phyloP scores from a whole-genome alignment of 2,888 invertebrate species.

The Dasysyrphus tricinctus region DNA sequence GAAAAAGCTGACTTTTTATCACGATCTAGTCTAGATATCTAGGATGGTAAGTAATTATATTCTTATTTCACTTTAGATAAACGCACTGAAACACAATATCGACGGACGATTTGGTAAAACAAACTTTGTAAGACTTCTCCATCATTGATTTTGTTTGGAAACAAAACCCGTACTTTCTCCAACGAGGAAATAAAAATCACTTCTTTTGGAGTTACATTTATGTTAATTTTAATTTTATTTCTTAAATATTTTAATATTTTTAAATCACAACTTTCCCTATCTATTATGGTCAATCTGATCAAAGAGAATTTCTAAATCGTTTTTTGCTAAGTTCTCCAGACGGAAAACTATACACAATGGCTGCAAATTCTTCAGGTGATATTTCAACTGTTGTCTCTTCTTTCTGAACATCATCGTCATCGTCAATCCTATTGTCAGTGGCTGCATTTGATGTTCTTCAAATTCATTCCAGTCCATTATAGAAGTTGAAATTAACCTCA shows the following conservation, averaged over 20 bases:
- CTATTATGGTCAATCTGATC: background rate
- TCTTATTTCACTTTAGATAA: no score
- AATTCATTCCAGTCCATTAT: background rate
- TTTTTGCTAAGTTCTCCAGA: background rate
- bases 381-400: background rate
- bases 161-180: no score
- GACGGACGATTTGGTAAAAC: no score
- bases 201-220: no score
- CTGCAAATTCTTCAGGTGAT: background rate
- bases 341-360: background rate
- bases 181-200: no score
- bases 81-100: no score
- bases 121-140: no score
- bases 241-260: no score
- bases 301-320: background rate
- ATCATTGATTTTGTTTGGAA: no score
- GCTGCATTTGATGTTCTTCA: background rate
- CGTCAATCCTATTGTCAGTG: background rate
- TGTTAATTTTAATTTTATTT: background rate
- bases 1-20: no score
- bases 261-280: background rate
- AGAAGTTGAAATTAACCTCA: background rate
- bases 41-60: no score
- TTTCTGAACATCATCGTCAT: background rate
- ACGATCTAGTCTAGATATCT: no score